Evolutionary conservation across 2,113 vertebrate species (phyloP).

Genomic region (Verasper variegatus): DNA sequence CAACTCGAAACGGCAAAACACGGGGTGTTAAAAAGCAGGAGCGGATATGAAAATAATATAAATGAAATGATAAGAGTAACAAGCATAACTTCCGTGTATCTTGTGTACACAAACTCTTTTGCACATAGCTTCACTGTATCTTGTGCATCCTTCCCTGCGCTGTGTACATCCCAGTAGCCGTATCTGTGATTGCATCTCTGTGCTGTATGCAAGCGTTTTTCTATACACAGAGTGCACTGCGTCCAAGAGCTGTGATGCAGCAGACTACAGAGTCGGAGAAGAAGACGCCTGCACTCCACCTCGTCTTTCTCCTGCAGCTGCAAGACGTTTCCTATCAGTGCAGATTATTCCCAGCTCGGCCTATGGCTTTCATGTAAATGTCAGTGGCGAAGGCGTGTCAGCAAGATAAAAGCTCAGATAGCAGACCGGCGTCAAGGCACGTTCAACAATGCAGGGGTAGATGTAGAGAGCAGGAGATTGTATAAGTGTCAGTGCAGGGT

Average conservation of each 20-base stretch:
- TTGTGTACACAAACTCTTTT: slow-evolving; percentile 17
- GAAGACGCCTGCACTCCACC: slow-evolving; percentile 48
- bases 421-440: slow-evolving; percentile 37
- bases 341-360: slow-evolving; percentile 63
- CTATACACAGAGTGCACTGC: background rate
- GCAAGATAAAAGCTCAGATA: slow-evolving; percentile 70
- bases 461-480: slow-evolving; percentile 36
- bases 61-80: slow-evolving; percentile 3
- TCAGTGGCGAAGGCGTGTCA: slow-evolving; percentile 63
- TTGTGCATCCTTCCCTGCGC: slow-evolving; percentile 33
- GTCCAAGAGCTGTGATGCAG: slow-evolving; percentile 29
- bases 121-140: background rate
- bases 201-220: slow-evolving; percentile 21
- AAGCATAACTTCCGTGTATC: background rate
- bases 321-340: slow-evolving; percentile 56
- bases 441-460: slow-evolving; percentile 45
- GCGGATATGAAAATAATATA: background rate
- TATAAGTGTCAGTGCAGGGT: slow-evolving; percentile 41
- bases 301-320: slow-evolving; percentile 51
- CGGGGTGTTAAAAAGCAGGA: background rate
- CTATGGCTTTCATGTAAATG: slow-evolving; percentile 75
- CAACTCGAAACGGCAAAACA: background rate
- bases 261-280: background rate
- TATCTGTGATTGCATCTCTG: slow-evolving; percentile 56
- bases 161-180: slow-evolving; percentile 11